Percentiles rank a stretch among this genome's conserved stretches.
phyloP scores from a whole-genome alignment of 2,797 vertebrate species.

The Manis pentadactyla region DNA sequence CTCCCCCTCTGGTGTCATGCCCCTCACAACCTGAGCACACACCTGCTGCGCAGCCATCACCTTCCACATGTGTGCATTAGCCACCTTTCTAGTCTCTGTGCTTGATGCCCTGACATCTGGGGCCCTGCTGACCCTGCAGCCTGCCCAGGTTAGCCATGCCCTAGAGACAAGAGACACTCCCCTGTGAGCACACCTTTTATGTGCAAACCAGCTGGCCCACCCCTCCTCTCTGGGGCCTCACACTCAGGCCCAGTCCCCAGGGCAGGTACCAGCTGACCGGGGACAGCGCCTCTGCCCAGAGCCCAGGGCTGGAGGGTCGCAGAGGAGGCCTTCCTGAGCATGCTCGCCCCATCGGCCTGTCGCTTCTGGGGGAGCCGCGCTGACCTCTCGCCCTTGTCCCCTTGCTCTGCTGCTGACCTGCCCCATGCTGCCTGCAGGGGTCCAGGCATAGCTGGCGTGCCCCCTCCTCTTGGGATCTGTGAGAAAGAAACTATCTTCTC shows the following conservation, averaged over 20 bases:
- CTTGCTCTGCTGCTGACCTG: neutral
- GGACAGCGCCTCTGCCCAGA: neutral
- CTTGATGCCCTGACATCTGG: neutral
- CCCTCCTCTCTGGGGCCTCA: rapidly evolving
- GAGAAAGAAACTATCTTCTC: neutral
- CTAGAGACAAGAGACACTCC: neutral
- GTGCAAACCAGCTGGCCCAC: neutral
- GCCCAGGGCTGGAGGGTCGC: rapidly evolving
- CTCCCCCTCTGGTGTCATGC: rapidly evolving
- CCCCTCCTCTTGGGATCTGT: neutral
- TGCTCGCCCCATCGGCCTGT: rapidly evolving
- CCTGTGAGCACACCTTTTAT: neutral
- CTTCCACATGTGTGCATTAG: rapidly evolving
- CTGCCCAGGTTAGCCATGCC: rapidly evolving
- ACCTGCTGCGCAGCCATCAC: rapidly evolving
- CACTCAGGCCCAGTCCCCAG: neutral
- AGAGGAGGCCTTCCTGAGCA: too few species aligned
- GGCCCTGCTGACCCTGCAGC: neutral
- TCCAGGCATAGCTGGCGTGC: rapidly evolving
- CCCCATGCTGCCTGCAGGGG: neutral
- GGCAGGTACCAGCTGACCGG: neutral
- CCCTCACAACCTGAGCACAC: neutral
- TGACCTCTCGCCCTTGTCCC: neutral
- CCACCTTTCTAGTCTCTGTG: neutral
- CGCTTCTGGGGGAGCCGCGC: rapidly evolving